Conservation (phyloP, 2,888 invertebrate genomes). For the Oscheius sp. region DNA sequence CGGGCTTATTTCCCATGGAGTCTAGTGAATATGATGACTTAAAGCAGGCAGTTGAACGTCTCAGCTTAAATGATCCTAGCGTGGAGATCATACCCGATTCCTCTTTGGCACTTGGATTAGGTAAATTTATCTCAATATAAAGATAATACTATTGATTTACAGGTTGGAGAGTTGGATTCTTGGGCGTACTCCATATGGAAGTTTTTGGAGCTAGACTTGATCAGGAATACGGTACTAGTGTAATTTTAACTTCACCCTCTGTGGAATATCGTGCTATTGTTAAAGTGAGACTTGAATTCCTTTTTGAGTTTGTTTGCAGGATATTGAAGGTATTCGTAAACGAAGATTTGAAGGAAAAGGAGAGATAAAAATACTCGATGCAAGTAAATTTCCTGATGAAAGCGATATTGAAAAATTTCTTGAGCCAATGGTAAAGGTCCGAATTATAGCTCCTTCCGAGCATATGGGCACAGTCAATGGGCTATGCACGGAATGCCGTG, state of each 20-base stretch:
- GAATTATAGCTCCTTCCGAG: slow-evolving; percentile 63
- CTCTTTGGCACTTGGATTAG: slow-evolving; percentile 74
- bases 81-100: slow-evolving; percentile 82
- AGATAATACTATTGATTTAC: not conserved
- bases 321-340: slow-evolving; percentile 64
- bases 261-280: slow-evolving; percentile 73
- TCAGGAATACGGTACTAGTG: slow-evolving; percentile 74
- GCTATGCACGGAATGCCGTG: slow-evolving; percentile 60
- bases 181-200: slow-evolving; percentile 75
- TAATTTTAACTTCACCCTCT: slow-evolving; percentile 74
- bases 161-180: slow-evolving; percentile 66
- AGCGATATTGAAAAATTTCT: slow-evolving; percentile 58
- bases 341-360: slow-evolving; percentile 57
- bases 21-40: slow-evolving; percentile 71
- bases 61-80: slow-evolving; percentile 91
- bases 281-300: slow-evolving; percentile 36
- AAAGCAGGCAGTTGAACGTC: slow-evolving; percentile 84
- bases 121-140: slow-evolving; percentile 47
- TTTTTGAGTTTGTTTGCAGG: slow-evolving; percentile 34
- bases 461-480: slow-evolving; percentile 61
- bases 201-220: slow-evolving; percentile 74
- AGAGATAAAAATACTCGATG: slow-evolving; percentile 59
- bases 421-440: slow-evolving; percentile 66
- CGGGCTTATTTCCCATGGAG: slow-evolving; percentile 89
- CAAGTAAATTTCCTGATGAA: slow-evolving; percentile 59